Percentiles rank a stretch among this genome's conserved stretches.
Evolutionary conservation across 2,888 invertebrate genomes (phyloP).

Genomic region (Colletes collaris): DNA sequence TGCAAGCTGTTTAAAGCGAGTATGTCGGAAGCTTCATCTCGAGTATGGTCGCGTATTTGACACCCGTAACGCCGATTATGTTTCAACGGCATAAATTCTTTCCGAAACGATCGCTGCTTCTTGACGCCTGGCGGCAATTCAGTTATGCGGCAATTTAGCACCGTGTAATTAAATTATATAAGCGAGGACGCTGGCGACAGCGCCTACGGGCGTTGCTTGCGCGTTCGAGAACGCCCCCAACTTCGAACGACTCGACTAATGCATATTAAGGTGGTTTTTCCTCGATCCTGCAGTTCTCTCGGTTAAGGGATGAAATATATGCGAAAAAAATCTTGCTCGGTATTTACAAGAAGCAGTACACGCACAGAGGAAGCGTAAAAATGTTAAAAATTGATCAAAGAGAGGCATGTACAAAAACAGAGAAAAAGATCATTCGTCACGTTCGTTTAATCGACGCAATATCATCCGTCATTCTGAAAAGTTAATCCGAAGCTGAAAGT

Average conservation of each 20-base stretch:
- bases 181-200: slow-evolving; percentile 32
- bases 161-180: slow-evolving; percentile 62
- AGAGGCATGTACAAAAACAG: too few relatives aligned
- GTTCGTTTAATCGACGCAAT: slow-evolving; percentile 10
- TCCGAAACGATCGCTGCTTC: slow-evolving; percentile 44
- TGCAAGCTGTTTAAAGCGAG: too few relatives aligned
- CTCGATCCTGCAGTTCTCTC: neutral
- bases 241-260: slow-evolving; percentile 27
- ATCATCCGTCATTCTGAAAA: slow-evolving; percentile 3
- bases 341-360: too few relatives aligned
- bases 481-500: slow-evolving; percentile 2
- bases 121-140: slow-evolving; percentile 56
- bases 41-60: too few relatives aligned
- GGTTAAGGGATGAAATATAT: too few relatives aligned
- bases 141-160: slow-evolving; percentile 62
- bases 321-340: too few relatives aligned
- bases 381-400: neutral
- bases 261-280: neutral
- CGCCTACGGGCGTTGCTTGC: slow-evolving; percentile 41
- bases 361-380: too few relatives aligned
- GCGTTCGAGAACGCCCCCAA: slow-evolving; percentile 13
- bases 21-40: too few relatives aligned
- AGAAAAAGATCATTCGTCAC: neutral
- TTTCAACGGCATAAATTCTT: slow-evolving; percentile 2
- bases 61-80: too few relatives aligned